A percentile compares a stretch with the other conserved stretches of the same genome.
These are phyloP conservation scores for Calcarius lapponicus DNA, from an alignment of 2,797 vertebrate genomes.

Conservation along the genomic window DNA sequence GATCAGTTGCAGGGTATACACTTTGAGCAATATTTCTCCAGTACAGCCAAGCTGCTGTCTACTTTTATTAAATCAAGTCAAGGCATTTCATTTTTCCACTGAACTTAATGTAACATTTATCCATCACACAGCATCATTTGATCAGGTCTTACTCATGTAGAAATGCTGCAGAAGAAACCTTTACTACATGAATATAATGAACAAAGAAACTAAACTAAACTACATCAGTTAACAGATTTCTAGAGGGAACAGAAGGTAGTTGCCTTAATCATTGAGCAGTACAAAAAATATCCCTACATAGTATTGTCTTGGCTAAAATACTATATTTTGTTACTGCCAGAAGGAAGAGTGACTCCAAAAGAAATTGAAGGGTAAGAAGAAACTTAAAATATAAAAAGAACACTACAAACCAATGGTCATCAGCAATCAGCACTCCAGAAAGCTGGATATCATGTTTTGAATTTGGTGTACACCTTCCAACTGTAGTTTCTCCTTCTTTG, in stretches of 20 bases:
- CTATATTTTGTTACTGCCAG: background rate
- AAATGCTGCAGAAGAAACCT: background rate
- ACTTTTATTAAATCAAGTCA: background rate
- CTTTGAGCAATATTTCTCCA: background rate
- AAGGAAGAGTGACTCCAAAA: background rate
- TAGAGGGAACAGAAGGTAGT: background rate
- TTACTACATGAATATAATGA: background rate
- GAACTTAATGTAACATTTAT: background rate
- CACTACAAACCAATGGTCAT: slow-evolving; percentile 88
- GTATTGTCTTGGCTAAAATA: background rate
- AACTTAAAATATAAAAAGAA: background rate
- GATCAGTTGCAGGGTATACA: background rate
- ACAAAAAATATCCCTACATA: background rate
- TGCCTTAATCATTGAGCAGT: background rate
- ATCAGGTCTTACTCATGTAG: background rate
- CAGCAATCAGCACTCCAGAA: slow-evolving; percentile 90
- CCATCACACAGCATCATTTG: background rate
- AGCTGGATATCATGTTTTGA: slow-evolving; percentile 90
- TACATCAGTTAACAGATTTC: background rate
- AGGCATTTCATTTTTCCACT: background rate
- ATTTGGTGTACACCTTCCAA: slow-evolving; percentile 83
- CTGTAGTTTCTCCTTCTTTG: slow-evolving; percentile 90
- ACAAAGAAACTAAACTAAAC: background rate
- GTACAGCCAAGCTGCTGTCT: background rate
- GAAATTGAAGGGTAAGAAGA: background rate